These are phyloP conservation scores for Sinosuthora webbiana DNA, from an alignment of 2,113 vertebrate species.

Conservation along the genomic window DNA sequence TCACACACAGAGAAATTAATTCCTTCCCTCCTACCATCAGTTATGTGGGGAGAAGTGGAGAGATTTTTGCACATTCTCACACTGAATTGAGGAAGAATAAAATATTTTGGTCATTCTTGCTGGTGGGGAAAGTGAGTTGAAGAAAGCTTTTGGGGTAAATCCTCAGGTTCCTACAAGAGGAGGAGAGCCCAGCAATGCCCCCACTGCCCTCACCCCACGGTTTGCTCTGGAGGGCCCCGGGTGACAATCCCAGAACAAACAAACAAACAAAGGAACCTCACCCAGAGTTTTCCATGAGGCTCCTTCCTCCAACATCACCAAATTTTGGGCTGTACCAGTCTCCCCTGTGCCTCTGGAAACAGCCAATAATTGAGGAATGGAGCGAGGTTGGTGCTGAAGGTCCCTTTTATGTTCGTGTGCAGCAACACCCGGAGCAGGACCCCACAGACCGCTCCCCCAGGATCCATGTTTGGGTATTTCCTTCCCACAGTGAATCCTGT, in stretches of 20 bases:
- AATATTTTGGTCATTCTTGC: neutral
- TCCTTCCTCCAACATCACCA: neutral
- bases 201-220: rapidly evolving
- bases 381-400: neutral
- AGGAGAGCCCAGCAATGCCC: neutral
- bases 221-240: neutral
- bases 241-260: neutral
- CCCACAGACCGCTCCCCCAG: neutral
- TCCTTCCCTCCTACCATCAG: neutral
- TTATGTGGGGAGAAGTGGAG: neutral
- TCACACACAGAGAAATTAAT: neutral
- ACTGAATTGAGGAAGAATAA: neutral
- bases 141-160: neutral
- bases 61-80: neutral
- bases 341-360: neutral
- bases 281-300: neutral
- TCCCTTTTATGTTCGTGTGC: neutral
- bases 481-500: neutral
- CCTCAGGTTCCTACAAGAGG: neutral
- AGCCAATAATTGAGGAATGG: neutral
- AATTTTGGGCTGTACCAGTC: neutral
- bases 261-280: neutral
- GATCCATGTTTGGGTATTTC: neutral
- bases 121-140: neutral
- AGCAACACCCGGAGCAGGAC: rapidly evolving